Evolutionary conservation across 2,797 vertebrate genomes (phyloP).

Genomic region (Hapalemur alaotrensis): DNA sequence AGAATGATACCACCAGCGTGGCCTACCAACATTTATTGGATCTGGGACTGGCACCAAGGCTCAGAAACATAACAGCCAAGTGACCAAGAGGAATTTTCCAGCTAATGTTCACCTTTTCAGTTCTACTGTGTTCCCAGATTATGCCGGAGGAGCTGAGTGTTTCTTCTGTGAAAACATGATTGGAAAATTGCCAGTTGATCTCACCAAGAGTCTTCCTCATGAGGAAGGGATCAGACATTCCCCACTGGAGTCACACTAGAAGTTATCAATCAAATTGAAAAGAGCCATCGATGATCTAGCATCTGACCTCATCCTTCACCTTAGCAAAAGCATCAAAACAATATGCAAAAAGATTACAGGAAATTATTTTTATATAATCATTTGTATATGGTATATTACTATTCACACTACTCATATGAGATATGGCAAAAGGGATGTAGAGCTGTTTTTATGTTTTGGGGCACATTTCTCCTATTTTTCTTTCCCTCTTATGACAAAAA

Average conservation of each 20-base stretch:
- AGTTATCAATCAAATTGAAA: background rate
- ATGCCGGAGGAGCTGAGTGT: background rate
- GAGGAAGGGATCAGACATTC: background rate
- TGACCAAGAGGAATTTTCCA: background rate
- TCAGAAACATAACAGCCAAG: background rate
- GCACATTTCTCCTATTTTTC: background rate
- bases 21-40: background rate
- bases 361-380: background rate
- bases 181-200: background rate
- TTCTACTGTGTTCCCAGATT: background rate
- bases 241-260: background rate
- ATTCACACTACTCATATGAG: background rate
- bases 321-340: background rate
- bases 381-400: background rate
- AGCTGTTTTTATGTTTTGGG: background rate
- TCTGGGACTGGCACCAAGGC: background rate
- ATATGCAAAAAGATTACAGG: background rate
- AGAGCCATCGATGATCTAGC: background rate
- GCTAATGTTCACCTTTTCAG: background rate
- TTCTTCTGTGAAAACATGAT: background rate
- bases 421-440: background rate
- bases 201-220: background rate
- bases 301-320: background rate
- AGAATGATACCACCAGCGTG: background rate
- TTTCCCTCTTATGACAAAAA: constrained; percentile 4